Evolutionary conservation across 2,113 vertebrate species (phyloP), one percentile per base, ranked within the genome.

Genomic region (Notothenia coriiceps): DNA sequence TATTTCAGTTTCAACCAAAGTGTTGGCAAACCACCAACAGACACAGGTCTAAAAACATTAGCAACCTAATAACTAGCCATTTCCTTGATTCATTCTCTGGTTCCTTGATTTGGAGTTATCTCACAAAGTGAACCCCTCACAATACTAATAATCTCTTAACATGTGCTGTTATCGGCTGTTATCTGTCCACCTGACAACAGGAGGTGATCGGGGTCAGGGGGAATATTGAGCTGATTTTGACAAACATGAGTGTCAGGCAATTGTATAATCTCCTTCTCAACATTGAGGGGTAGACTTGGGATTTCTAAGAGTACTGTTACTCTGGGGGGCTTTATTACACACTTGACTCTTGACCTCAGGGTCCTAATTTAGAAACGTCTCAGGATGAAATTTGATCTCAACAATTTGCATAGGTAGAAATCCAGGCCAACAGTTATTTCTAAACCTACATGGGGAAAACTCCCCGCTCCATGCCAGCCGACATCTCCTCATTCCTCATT

Each of bases 371-470:
- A 86, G 85, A 78, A 84, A 76, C 66, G 25, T 79, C 85, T 86
- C 60, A 49, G 66, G 47, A 56, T 56, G 83, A 86, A 82, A 89
- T 86, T 3, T 63, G 79, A 90, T 63, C 85, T 63, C 10, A 18
- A 77, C 54, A 6, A 56, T 47, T 81, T 8, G 40, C 79, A 57
- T 65, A 56, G 61, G 52, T 29, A 67, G 43, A 85, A 85, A 90
- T 90, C 74, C 70, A 86, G 77, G 88, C 75, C 83, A 88, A 54
- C 10, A 64, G 72, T 85, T 81, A 86, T 90, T 87, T 87, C 77
- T 67, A 79, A 71, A 64, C 49, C 64, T 80, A 65, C 57, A 65
- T 74, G 43, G 66, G 85, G 85, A 86, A 88, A 90, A 85, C 50
- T 82, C 77, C 59, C 81, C 54, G 55, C 57, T 75, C 62, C 47